Conservation (phyloP, 2,888 invertebrate species). For the Schizotus pectinicornis region DNA sequence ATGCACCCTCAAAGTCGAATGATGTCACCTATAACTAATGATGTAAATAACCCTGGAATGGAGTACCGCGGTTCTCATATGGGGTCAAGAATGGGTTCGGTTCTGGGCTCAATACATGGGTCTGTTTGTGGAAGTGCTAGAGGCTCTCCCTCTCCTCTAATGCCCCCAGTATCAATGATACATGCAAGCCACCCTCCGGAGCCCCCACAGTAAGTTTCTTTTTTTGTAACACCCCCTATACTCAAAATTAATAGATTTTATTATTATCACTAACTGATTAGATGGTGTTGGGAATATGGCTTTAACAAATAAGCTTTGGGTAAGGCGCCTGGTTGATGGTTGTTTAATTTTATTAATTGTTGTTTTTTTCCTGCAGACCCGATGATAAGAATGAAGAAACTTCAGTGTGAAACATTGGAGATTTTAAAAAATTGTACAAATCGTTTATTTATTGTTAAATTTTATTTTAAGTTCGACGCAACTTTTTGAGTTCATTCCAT, state of each 20-base stretch:
- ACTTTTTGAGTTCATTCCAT: constrained; percentile 22
- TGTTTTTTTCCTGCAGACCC: constrained; percentile 43
- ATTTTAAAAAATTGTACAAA: constrained; percentile 37
- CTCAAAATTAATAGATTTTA: constrained; percentile 1
- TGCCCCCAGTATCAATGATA: constrained; percentile 55
- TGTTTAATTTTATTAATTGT: constrained; percentile 14
- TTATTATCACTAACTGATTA: constrained; percentile 35
- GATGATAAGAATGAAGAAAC: constrained; percentile 55
- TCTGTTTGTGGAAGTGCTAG: constrained; percentile 55
- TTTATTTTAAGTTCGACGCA: constrained; percentile 9
- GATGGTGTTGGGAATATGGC: constrained; percentile 59
- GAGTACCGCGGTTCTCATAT: constrained; percentile 52
- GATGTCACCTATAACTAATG: constrained; percentile 59
- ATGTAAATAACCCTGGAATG: constrained; percentile 63
- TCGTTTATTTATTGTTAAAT: constrained; percentile 32
- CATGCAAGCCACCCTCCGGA: constrained; percentile 52
- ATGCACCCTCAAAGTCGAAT: constrained; percentile 50
- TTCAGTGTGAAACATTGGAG: constrained; percentile 44
- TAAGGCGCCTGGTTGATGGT: constrained; percentile 14
- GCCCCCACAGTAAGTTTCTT: constrained; percentile 53
- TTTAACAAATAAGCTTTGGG: constrained; percentile 50
- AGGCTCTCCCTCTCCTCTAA: constrained; percentile 56
- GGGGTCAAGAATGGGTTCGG: constrained; percentile 55
- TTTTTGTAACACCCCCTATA: background rate
- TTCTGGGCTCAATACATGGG: constrained; percentile 54